Evolutionary conservation across 1,140 invertebrate genomes (phyloP), one percentile per base, ranked within the genome.

Genomic region (Sinonovacula constricta): DNA sequence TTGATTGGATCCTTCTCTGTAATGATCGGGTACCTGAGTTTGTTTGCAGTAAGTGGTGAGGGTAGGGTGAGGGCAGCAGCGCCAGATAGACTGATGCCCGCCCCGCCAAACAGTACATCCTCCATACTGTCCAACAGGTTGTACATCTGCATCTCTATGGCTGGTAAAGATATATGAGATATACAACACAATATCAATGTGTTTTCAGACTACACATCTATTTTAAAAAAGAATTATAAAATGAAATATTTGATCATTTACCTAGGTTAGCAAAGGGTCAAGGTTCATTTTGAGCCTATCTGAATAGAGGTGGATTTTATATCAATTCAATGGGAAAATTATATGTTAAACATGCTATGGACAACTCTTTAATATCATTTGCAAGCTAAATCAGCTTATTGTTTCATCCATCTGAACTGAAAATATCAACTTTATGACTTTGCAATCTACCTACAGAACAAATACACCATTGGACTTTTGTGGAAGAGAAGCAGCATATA

Each of bases 101-200:
- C 45, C 14, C 72, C 72, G 1, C 63, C 63, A 67, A 67, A 76
- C n/a, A 15, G 28, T 3, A 76, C 51, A 10, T 57, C 28, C 49
- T 76, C 72, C 14, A 76, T 76, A 26, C 3, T 31, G 39, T 76
- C 63, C 14, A 76, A 33, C 28, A 66, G 31, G 0, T 34, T 24
- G 30, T 30, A 65, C 72, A 76, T 45, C 49, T 56, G 56, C 72
- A 76, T 76, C 26, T 76, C 62, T 14, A 76, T 24, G 15, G 63
- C 72, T 76, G 72, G n/a, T n/a, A n/a, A n/a, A n/a, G n/a, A n/a
- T n/a, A n/a, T n/a, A n/a, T n/a, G n/a, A n/a, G n/a, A n/a, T n/a
- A n/a, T n/a, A n/a, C n/a, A n/a, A n/a, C n/a, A n/a, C n/a, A n/a
- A n/a, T n/a, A n/a, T n/a, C n/a, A n/a, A n/a, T n/a, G n/a, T n/a